Percentiles rank a stretch among this genome's conserved stretches.
phyloP scores from a whole-genome alignment of 2,888 invertebrate species.

The Morpho achilles region DNA sequence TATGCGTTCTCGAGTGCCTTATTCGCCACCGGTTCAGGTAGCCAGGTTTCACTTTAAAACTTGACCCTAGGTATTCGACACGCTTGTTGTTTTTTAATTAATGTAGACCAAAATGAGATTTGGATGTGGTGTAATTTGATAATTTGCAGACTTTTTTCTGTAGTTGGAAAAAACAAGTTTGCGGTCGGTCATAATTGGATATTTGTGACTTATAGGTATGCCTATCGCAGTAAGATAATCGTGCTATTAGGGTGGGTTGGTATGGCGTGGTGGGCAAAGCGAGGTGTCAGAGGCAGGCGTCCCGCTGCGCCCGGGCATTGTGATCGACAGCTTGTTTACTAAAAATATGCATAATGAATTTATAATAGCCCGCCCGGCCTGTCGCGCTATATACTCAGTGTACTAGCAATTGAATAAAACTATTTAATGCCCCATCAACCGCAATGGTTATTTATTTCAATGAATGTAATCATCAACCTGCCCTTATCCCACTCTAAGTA shows the following conservation, averaged over 20 bases:
- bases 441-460: conserved; percentile 4
- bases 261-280: conserved; percentile 43
- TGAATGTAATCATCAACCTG: neutral
- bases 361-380: conserved; percentile 66
- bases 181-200: conserved; percentile 18
- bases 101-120: conserved; percentile 62
- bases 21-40: conserved; percentile 70
- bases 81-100: conserved; percentile 64
- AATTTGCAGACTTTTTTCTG: conserved; percentile 51
- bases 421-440: conserved; percentile 3
- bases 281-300: conserved; percentile 64
- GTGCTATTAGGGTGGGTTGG: conserved; percentile 52
- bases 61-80: conserved; percentile 75
- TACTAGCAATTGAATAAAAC: conserved; percentile 21
- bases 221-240: conserved; percentile 34
- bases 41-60: conserved; percentile 61
- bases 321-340: conserved; percentile 80
- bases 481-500: no score
- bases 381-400: conserved; percentile 40
- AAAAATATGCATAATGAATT: conserved; percentile 80
- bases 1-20: conserved; percentile 65
- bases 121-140: conserved; percentile 70
- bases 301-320: conserved; percentile 71
- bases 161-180: conserved; percentile 29
- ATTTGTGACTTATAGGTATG: conserved; percentile 27